phyloP scores from a whole-genome alignment of 37 sponge, comb jelly and placozoan species.

The Haliclona indistincta region DNA sequence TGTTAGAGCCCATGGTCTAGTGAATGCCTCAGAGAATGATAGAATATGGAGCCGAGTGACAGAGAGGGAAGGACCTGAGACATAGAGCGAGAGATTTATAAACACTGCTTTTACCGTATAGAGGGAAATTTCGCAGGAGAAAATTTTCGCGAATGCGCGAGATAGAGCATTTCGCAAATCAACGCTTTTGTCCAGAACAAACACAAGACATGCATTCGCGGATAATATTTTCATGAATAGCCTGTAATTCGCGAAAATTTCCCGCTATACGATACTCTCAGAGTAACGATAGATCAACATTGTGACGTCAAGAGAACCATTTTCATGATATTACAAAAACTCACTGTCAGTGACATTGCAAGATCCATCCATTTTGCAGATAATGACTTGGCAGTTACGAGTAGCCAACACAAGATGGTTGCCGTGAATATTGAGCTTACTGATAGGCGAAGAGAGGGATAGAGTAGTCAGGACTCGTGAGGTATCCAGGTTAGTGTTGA shows the following conservation, averaged over 20 bases:
- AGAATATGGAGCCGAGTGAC: conserved; percentile 25
- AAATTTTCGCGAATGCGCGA: neutral
- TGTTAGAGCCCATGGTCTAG: conserved; percentile 29
- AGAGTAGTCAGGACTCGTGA: conserved; percentile 46
- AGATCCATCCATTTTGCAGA: conserved; percentile 26
- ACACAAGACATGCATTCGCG: no score
- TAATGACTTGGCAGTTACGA: conserved; percentile 50
- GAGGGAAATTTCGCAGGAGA: neutral
- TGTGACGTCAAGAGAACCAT: no score
- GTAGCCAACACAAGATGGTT: conserved; percentile 53
- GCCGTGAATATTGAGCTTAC: conserved; percentile 62
- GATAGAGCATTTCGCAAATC: no score
- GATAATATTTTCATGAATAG: no score
- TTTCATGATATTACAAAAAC: no score
- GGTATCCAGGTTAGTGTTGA: conserved; percentile 77
- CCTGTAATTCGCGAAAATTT: no score
- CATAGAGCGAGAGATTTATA: neutral
- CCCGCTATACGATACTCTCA: no score
- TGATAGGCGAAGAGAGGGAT: conserved; percentile 40
- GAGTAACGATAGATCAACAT: no score
- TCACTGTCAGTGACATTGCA: neutral
- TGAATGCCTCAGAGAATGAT: conserved; percentile 23
- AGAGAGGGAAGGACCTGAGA: conserved; percentile 10
- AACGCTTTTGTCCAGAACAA: neutral
- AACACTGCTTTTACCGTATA: no score